Percentiles rank a stretch among this genome's conserved stretches.
Conservation (phyloP, 2,797 vertebrate species). For the Simalia tracyae region DNA sequence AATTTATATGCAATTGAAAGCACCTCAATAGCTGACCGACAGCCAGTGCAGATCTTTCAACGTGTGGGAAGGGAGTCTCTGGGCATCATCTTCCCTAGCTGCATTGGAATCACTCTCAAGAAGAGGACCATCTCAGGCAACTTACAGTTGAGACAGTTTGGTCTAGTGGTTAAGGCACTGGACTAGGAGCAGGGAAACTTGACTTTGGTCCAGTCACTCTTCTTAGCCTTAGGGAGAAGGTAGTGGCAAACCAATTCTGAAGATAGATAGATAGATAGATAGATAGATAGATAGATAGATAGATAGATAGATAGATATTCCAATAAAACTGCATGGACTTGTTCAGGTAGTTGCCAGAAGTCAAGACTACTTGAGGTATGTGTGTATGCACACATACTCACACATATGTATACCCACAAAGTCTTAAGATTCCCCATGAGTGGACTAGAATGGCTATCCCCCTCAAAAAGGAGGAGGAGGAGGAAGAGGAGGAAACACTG, state of each 20-base stretch:
- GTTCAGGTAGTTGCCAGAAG: neutral
- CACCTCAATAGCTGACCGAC: neutral
- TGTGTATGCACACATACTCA: too few species aligned
- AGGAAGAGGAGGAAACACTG: neutral
- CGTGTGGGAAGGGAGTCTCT: neutral
- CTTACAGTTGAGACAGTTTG: neutral
- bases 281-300: too few species aligned
- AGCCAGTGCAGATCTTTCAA: neutral
- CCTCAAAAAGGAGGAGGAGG: neutral
- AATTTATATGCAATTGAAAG: neutral
- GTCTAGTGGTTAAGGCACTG: neutral
- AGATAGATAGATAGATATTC: too few species aligned
- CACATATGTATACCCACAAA: too few species aligned
- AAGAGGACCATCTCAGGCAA: neutral
- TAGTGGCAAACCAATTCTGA: neutral
- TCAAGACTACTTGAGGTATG: neutral
- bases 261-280: too few species aligned
- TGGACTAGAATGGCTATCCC: too few species aligned
- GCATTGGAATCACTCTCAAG: neutral
- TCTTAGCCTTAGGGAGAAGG: neutral
- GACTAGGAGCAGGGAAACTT: neutral
- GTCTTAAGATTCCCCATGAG: too few species aligned
- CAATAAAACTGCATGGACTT: neutral
- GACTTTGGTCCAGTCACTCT: neutral
- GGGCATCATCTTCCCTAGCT: neutral